Evolutionary conservation across 2,113 vertebrate genomes (phyloP), one percentile per base, ranked within the genome.

Genomic region (Motacilla alba): DNA sequence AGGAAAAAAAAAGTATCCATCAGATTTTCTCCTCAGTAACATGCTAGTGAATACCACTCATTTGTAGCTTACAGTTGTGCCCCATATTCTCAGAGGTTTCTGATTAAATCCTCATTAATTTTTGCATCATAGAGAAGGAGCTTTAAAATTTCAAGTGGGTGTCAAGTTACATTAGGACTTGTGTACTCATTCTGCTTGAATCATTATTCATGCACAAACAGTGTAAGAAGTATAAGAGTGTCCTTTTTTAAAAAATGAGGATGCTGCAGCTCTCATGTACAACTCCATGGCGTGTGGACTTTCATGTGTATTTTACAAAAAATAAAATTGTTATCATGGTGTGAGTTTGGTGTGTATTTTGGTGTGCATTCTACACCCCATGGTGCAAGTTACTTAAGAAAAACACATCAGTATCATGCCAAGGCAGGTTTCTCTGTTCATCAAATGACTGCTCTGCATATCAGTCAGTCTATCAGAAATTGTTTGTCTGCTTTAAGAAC

Each of bases 21-120:
- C 31, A 74, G 26, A 87, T 92, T 84, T 95, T 79, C 44, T 86
- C 81, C 35, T 91, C 62, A 49, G 22, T 64, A 81, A 43, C 22
- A 14, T 30, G 46, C 60, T 62, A 53, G n/a, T 47, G 35, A 91
- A 73, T 44, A 44, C 16, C 16, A 86, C 81, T 86, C 27, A 88
- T 79, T 56, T 83, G 33, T 56, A 74, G 55, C 75, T 93, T 85
- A 77, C 27, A n/a, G 43, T 70, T 70, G 14, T 87, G 75, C 47
- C 39, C 43, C 17, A 14, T 73, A 37, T 55, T 69, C 74, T 56
- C 43, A 44, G 70, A n/a, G 87, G 47, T 50, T 74, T 64, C 58
- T 86, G 46, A 86, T 66, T 88, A 78, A 93, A 72, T 89, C 67
- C 73, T 81, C 63, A 72, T 93, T 91, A 93, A 55, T 78, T 89